A percentile compares a stretch with the other conserved stretches of the same genome.
Evolutionary conservation across 2,888 invertebrate species (phyloP).

Genomic region (Drosophila incognita): DNA sequence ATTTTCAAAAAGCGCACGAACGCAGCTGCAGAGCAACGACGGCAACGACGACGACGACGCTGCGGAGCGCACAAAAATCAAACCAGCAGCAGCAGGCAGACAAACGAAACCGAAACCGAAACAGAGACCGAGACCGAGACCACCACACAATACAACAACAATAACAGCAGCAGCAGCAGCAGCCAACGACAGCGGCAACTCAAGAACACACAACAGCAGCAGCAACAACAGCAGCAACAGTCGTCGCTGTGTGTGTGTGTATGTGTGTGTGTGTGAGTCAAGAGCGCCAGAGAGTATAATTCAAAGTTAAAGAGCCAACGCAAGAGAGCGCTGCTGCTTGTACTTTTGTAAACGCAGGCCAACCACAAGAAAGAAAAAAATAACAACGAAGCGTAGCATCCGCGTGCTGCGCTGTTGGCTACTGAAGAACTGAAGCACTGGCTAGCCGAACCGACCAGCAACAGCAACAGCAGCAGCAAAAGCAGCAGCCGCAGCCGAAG

Average conservation of each 20-base stretch:
- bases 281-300: constrained; percentile 39
- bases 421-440: constrained; percentile 73
- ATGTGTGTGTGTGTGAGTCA: constrained; percentile 7
- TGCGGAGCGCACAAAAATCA: constrained; percentile 70
- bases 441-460: constrained; percentile 48
- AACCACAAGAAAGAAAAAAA: constrained; percentile 56
- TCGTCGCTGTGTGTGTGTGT: constrained; percentile 23
- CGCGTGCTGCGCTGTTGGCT: constrained; percentile 75
- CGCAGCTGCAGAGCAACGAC: constrained; percentile 78
- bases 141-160: constrained; percentile 48
- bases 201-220: constrained; percentile 63
- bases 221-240: constrained; percentile 32
- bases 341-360: constrained; percentile 52
- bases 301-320: constrained; percentile 58
- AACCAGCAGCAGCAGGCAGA: constrained; percentile 66
- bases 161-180: constrained; percentile 38
- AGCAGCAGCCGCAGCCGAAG: constrained; percentile 54
- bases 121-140: constrained; percentile 66
- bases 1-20: constrained; percentile 83
- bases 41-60: constrained; percentile 43
- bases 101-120: constrained; percentile 65
- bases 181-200: constrained; percentile 55
- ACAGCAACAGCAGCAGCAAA: constrained; percentile 13
- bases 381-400: constrained; percentile 73
- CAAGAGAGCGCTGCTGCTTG: constrained; percentile 59